Base-by-base conservation (phyloP, 1,140 invertebrate species). In the Drosophila paulistorum region DNA sequence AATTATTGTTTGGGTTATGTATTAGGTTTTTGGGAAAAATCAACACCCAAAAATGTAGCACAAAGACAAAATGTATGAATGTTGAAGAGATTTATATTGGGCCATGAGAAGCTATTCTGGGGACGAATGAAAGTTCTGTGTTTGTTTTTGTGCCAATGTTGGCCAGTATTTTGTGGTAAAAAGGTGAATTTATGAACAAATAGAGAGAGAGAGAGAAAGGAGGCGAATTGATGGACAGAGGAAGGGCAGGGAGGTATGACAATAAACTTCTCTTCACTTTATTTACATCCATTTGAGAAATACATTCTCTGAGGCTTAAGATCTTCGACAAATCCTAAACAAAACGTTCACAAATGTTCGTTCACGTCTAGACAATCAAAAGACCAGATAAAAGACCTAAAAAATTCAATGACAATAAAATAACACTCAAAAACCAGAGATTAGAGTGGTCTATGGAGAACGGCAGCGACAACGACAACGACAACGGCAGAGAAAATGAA, bases 261-360 rank as follows among this genome's bases (percentile, higher is more conserved):
- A 14, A 30, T 9, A 42, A 41, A 17, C 60, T 7, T 60, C 62
- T 85, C 78, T 74, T 69, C 68, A 70, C 35, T 55, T 57, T 59
- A 65, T 69, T 70, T 71, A 66, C 60, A 66, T 69, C 78, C 72
- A 81, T 85, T 85, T 68, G 75, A 51, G 17, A 82, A 79, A 80
- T 76, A 82, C 76, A 87, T 87, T 83, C 83, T 80, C 51, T 57
- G 37, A 9, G 35, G 60, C 66, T 68, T 55, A 72, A 77, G 55
- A 77, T 87, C 79, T 80, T 80, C 10, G 81, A 87, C 80, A 89
- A 87, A 83, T 87, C 83, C 83, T 83, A 87, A 87, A 83, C 83
- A 87, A 83, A 87, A 83, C 59, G 71, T 23, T 66, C 17, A 42
- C 62, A 66, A 67, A 65, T 41, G 14, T 60, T 39, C 37, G 37